These are phyloP conservation scores for Plusia festucae DNA, from an alignment of 2,888 invertebrate genomes.

Conservation along the genomic window DNA sequence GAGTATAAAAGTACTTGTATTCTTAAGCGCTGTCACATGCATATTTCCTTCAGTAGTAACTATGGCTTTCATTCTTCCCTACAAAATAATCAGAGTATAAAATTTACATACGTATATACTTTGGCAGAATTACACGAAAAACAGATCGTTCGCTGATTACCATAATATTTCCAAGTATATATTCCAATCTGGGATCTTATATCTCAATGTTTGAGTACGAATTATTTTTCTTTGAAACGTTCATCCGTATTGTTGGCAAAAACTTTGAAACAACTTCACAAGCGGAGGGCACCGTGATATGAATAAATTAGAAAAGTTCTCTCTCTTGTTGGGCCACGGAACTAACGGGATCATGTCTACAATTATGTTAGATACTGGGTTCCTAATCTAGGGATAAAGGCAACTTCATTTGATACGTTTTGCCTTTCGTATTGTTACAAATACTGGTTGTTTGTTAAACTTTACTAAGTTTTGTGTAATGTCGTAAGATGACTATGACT, in stretches of 20 bases:
- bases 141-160: slow-evolving; percentile 52
- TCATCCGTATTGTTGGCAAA: slow-evolving; percentile 82
- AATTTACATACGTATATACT: slow-evolving; percentile 46
- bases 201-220: slow-evolving; percentile 62
- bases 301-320: slow-evolving; percentile 88
- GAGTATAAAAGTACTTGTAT: neutral
- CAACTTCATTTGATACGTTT: neutral
- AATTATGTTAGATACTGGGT: slow-evolving; percentile 15
- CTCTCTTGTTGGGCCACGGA: slow-evolving; percentile 56
- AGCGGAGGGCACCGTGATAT: slow-evolving; percentile 82
- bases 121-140: slow-evolving; percentile 29
- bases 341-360: slow-evolving; percentile 37
- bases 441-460: neutral
- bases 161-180: slow-evolving; percentile 54
- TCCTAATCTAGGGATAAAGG: neutral
- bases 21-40: neutral
- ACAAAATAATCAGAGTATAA: slow-evolving; percentile 53
- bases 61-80: neutral
- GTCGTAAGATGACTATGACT: too few species aligned
- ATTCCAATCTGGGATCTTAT: slow-evolving; percentile 55
- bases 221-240: slow-evolving; percentile 76
- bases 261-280: slow-evolving; percentile 79
- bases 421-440: neutral
- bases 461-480: neutral
- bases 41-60: neutral